A percentile compares a stretch with the other conserved stretches of the same genome.
These are phyloP conservation scores for Macrotus californicus DNA, from an alignment of 2,113 vertebrate species.

Conservation along the genomic window DNA sequence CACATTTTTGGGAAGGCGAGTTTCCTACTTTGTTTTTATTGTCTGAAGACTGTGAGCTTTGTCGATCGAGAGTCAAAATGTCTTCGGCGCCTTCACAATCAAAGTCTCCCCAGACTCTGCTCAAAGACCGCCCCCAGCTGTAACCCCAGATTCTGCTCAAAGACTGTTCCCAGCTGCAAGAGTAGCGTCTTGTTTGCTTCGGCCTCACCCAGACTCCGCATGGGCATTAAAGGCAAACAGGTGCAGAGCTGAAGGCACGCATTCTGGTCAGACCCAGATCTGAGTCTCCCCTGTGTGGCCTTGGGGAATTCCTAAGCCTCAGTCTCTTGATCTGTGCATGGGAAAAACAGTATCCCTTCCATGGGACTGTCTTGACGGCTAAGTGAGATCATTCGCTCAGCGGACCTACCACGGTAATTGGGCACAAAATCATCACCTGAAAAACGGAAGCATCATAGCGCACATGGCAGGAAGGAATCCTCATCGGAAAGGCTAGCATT, in stretches of 20 bases:
- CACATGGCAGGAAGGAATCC: neutral
- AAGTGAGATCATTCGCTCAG: neutral
- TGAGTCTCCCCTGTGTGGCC: neutral
- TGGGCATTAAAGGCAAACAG: neutral
- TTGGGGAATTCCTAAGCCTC: neutral
- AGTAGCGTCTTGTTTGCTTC: neutral
- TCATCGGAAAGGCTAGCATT: neutral
- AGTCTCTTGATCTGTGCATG: neutral
- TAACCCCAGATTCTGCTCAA: too few relatives aligned
- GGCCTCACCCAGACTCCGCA: neutral
- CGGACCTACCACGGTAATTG: neutral
- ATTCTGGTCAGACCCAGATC: neutral
- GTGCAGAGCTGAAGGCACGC: neutral
- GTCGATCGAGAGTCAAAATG: neutral
- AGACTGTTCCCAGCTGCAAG: neutral
- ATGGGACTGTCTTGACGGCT: neutral
- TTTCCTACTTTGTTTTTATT: neutral
- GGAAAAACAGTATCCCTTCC: neutral
- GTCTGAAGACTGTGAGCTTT: neutral
- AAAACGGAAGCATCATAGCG: neutral
- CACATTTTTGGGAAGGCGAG: neutral
- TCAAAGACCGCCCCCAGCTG: neutral
- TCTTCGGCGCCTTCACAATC: neutral
- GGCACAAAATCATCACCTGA: neutral
- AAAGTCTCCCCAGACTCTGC: neutral